Evolutionary conservation across 2,113 vertebrate species (phyloP).

Genomic region (Proterorhinus semilunaris): DNA sequence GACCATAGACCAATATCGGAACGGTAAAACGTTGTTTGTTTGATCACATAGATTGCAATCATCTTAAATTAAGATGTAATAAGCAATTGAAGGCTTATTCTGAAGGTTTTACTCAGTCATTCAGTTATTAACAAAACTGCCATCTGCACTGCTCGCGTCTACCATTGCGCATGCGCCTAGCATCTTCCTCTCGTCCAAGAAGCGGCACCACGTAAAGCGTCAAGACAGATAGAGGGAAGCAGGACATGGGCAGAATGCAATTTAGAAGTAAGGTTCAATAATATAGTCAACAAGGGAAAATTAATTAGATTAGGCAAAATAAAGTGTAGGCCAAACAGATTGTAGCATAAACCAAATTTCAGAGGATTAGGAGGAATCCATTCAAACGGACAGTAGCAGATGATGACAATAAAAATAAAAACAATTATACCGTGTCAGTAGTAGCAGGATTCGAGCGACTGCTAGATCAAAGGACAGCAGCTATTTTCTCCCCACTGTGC

Average conservation of each 20-base stretch:
- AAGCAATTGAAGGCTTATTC: constrained; percentile 1
- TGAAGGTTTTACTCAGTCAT: not conserved
- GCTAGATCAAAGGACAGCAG: no score
- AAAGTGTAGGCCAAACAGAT: no score
- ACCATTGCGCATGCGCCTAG: constrained; percentile 61
- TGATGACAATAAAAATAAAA: no score
- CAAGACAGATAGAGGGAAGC: not conserved
- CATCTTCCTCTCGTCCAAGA: constrained; percentile 43
- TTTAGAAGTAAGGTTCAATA: not conserved
- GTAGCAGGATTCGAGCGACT: no score
- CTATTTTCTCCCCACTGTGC: no score
- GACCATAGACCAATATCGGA: not conserved
- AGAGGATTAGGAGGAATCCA: no score
- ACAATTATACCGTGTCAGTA: no score
- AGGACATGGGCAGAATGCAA: constrained; percentile 21
- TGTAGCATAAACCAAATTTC: no score
- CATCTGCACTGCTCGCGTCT: constrained; percentile 36
- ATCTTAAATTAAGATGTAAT: not conserved
- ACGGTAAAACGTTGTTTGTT: not conserved
- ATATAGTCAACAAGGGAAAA: not conserved
- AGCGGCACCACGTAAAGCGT: constrained; percentile 25
- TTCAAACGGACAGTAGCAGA: no score
- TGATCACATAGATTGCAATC: not conserved
- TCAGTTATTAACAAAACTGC: constrained; percentile 18
- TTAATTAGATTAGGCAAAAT: no score